Evolutionary conservation across 2,888 invertebrate genomes (phyloP).

Genomic region (Trichopria drosophilae): DNA sequence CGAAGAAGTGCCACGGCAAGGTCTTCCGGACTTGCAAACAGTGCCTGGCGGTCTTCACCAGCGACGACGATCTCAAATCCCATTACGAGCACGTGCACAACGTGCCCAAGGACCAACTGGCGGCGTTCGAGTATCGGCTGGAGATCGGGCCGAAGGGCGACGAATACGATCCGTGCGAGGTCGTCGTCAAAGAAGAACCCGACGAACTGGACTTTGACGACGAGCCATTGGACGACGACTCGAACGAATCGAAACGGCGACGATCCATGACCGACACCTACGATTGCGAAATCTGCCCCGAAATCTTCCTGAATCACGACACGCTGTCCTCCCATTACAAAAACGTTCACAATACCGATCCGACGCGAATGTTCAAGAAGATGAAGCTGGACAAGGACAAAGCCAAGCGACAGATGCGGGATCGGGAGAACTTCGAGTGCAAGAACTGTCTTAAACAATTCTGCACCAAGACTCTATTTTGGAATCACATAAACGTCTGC

Average conservation of each 20-base stretch:
- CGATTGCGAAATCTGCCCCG: slow-evolving; percentile 55
- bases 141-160: slow-evolving; percentile 38
- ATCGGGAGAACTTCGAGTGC: slow-evolving; percentile 50
- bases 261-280: slow-evolving; percentile 46
- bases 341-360: slow-evolving; percentile 54
- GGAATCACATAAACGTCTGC: slow-evolving; percentile 52
- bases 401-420: slow-evolving; percentile 35
- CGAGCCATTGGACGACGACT: slow-evolving; percentile 42
- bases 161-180: slow-evolving; percentile 37
- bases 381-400: slow-evolving; percentile 30
- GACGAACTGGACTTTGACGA: slow-evolving; percentile 52
- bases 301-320: slow-evolving; percentile 51
- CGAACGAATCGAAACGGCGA: slow-evolving; percentile 45
- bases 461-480: slow-evolving; percentile 50
- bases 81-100: slow-evolving; percentile 60
- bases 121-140: slow-evolving; percentile 49
- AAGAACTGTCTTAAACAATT: slow-evolving; percentile 53
- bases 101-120: slow-evolving; percentile 53
- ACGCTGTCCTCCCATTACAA: slow-evolving; percentile 51
- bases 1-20: slow-evolving; percentile 64
- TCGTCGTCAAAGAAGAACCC: slow-evolving; percentile 52
- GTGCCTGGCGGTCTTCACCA: slow-evolving; percentile 64
- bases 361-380: slow-evolving; percentile 44
- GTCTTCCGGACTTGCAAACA: slow-evolving; percentile 64
- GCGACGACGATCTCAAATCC: slow-evolving; percentile 59